Evolutionary conservation across 1,140 invertebrate species (phyloP).

Genomic region (Orchestia grillus): DNA sequence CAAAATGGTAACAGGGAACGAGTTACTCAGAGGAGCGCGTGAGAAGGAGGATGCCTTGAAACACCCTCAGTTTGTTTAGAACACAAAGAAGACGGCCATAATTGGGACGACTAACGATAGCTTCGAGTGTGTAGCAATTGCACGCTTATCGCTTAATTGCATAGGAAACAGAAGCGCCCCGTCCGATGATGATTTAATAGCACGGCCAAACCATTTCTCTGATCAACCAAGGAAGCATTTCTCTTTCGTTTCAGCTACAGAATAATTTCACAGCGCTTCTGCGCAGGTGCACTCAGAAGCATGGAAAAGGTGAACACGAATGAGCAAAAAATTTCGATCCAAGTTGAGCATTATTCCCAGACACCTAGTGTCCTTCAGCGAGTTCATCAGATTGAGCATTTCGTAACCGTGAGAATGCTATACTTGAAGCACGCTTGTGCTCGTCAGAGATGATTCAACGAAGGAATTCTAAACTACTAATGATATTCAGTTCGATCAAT

Average conservation of each 20-base stretch:
- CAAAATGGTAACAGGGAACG: not conserved
- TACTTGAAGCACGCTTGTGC: no score
- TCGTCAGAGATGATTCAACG: no score
- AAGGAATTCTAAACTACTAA: no score
- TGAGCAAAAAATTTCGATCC: not conserved
- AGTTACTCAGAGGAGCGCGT: not conserved
- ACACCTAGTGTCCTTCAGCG: no score
- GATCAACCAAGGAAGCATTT: slow-evolving; percentile 13
- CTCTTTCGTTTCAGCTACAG: not conserved
- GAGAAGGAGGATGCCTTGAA: slow-evolving; percentile 15
- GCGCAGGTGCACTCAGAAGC: no score
- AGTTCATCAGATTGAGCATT: no score
- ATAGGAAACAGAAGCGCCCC: slow-evolving; percentile 30
- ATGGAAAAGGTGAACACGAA: not conserved
- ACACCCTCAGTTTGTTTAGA: not conserved
- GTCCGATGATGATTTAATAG: slow-evolving; percentile 36
- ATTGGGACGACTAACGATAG: slow-evolving; percentile 14
- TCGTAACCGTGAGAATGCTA: no score
- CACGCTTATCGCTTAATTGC: slow-evolving; percentile 34
- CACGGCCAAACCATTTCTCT: not conserved
- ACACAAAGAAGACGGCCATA: slow-evolving; percentile 31
- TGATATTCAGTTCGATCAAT: no score
- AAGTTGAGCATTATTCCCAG: not conserved
- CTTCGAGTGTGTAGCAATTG: not conserved
- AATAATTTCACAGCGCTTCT: not conserved